These are phyloP conservation scores for Steinernema carpocapsae DNA, from an alignment of 2,888 invertebrate species.

Conservation along the genomic window DNA sequence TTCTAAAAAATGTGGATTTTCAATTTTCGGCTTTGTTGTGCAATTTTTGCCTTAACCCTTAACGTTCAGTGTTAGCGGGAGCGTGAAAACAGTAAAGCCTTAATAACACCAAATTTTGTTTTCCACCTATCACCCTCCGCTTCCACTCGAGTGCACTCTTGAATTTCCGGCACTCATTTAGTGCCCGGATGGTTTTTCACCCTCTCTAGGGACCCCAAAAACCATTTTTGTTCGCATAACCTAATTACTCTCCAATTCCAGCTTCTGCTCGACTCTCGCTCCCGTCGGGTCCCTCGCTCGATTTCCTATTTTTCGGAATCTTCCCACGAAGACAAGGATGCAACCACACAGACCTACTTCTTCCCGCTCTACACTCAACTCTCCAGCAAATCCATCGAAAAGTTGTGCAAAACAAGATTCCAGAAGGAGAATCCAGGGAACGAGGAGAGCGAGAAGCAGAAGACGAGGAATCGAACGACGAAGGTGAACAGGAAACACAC, in stretches of 20 bases:
- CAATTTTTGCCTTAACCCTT: too few relatives aligned
- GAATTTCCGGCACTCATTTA: too few relatives aligned
- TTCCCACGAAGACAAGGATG: neutral
- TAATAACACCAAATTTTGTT: too few relatives aligned
- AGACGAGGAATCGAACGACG: neutral
- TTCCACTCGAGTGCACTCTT: too few relatives aligned
- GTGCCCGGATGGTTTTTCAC: neutral
- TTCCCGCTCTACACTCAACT: slow-evolving; percentile 42
- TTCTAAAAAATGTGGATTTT: too few relatives aligned
- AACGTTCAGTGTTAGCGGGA: too few relatives aligned
- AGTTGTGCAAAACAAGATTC: neutral
- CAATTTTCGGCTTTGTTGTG: too few relatives aligned
- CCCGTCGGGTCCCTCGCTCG: slow-evolving; percentile 13
- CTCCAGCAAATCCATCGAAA: slow-evolving; percentile 29
- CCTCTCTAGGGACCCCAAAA: neutral
- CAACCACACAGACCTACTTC: slow-evolving; percentile 24
- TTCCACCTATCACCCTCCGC: too few relatives aligned
- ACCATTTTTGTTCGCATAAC: neutral
- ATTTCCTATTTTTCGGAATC: slow-evolving; percentile 7
- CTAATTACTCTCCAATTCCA: neutral
- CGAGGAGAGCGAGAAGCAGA: slow-evolving; percentile 8
- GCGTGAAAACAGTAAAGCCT: too few relatives aligned
- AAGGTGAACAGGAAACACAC: slow-evolving; percentile 9
- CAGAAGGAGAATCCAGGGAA: neutral
- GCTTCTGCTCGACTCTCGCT: neutral